Conservation (phyloP, 2,113 vertebrate genomes). For the Megalops atlanticus region DNA sequence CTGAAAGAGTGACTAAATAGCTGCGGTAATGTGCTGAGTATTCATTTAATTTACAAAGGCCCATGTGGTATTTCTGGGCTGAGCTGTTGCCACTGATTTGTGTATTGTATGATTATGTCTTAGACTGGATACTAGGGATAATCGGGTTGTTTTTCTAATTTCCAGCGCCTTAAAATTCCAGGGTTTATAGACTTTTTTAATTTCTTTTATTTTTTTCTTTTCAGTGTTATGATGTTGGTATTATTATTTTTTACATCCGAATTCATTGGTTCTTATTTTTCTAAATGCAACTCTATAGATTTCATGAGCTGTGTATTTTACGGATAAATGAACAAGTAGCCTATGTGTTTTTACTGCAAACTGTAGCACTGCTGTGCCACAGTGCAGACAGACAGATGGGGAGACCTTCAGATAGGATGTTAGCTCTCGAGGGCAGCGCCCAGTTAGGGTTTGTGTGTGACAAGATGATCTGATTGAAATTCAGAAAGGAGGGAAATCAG, state of each 20-base stretch:
- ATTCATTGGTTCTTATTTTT: constrained; percentile 68
- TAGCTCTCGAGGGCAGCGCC: background rate
- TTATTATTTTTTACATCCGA: constrained; percentile 64
- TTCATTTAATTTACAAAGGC: constrained; percentile 58
- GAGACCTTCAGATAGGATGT: constrained; percentile 38
- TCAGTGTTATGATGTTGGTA: constrained; percentile 55
- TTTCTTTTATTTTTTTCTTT: constrained; percentile 57
- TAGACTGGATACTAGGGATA: constrained; percentile 54
- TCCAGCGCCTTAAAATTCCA: constrained; percentile 80
- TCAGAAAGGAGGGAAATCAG: constrained; percentile 60
- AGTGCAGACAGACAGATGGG: constrained; percentile 66
- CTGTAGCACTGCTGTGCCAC: constrained; percentile 80
- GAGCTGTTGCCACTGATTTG: constrained; percentile 74
- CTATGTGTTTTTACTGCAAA: constrained; percentile 77
- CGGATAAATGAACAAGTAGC: constrained; percentile 71
- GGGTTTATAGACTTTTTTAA: constrained; percentile 67
- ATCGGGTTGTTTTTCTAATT: constrained; percentile 69
- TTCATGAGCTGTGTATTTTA: constrained; percentile 71
- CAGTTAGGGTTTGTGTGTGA: background rate
- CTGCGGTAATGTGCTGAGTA: constrained; percentile 17
- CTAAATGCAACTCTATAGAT: constrained; percentile 68
- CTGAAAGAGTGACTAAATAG: constrained; percentile 6
- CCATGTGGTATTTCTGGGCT: constrained; percentile 58
- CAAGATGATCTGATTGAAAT: constrained; percentile 24
- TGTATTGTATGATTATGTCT: constrained; percentile 55